phyloP scores from a whole-genome alignment of 2,888 invertebrate species.

The Phalangium opilio region DNA sequence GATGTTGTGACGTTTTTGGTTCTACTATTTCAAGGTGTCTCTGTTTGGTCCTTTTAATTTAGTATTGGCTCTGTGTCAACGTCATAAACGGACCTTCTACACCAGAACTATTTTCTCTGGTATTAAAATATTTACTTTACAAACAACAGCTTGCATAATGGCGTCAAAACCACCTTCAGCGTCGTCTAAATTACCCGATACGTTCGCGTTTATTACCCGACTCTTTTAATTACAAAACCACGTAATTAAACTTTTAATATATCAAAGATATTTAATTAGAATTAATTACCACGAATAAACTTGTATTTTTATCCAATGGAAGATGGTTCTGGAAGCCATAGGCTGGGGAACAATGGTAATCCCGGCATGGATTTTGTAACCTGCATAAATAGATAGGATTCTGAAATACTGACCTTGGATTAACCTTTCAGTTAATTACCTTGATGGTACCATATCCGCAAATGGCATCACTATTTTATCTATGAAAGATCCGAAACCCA shows the following conservation, averaged over 20 bases:
- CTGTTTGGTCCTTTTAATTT: too few relatives aligned
- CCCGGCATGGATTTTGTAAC: slow-evolving; percentile 16
- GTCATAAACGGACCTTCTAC: too few relatives aligned
- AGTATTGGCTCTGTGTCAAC: too few relatives aligned
- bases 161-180: slow-evolving; percentile 99
- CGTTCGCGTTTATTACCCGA: slow-evolving; percentile 42
- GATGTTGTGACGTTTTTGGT: too few relatives aligned
- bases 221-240: slow-evolving; percentile 31
- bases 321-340: slow-evolving; percentile 93
- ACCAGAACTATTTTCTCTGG: too few relatives aligned
- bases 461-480: slow-evolving; percentile 96
- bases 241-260: too few relatives aligned
- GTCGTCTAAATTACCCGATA: slow-evolving; percentile 47
- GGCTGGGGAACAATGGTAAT: slow-evolving; percentile 71
- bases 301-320: slow-evolving; percentile 67
- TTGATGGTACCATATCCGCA: slow-evolving; percentile 39
- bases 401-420: slow-evolving; percentile 1
- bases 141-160: slow-evolving; percentile 93
- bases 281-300: slow-evolving; percentile 44
- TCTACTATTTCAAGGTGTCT: too few relatives aligned
- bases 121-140: slow-evolving; percentile 46
- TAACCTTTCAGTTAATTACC: slow-evolving; percentile 26
- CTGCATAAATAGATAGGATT: slow-evolving; percentile 3
- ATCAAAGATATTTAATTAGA: not conserved
- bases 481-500: slow-evolving; percentile 87